Evolutionary conservation across 2,113 vertebrate genomes (phyloP), one percentile per base, ranked within the genome.

Genomic region (Pimephales promelas): DNA sequence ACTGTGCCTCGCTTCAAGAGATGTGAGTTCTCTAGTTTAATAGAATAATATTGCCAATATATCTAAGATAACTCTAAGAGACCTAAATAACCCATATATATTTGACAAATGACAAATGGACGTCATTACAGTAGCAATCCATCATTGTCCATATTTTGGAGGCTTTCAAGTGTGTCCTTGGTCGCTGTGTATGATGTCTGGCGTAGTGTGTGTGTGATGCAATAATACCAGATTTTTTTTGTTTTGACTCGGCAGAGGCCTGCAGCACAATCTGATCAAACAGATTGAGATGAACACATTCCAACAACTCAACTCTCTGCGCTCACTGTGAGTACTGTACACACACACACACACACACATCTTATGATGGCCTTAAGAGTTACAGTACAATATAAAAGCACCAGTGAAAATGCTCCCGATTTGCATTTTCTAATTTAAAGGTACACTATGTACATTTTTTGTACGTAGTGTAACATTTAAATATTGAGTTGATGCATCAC

Each of bases 241-340:
- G 89, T 87, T 86, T 89, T 81, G 79, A 81, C 91, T 89, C 81
- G 89, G 90, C 92, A 99, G 97, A 2, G 96, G 96, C 70, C 95
- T 99, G 74, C 97, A 97, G 89, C 95, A 98, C 90, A 99, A 99
- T 91, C 93, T 90, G 84, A 96, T 99, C 92, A 93, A 88, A 7
- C 94, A 94, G 90, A 94, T 99, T 6, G 87, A 95, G 90, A 94
- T 92, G 13, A 94, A 94, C 86, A 98, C 97, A 81, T 99, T 99
- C 76, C 89, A 94, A 89, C 96, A 98, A 92, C 96, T 99, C 68
- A 20, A 87, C 86, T 94, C 94, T 73, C 93, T 99, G 22, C 94
- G 94, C 83, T 91, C 94, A 78, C 93, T 99, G 97, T 97, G 91
- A 97, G 97, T 95, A 34, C 40, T 64, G 9, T 24, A 66, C 61